These are phyloP conservation scores for Plebejus anna DNA, from an alignment of 2,888 invertebrate species.

Conservation along the genomic window DNA sequence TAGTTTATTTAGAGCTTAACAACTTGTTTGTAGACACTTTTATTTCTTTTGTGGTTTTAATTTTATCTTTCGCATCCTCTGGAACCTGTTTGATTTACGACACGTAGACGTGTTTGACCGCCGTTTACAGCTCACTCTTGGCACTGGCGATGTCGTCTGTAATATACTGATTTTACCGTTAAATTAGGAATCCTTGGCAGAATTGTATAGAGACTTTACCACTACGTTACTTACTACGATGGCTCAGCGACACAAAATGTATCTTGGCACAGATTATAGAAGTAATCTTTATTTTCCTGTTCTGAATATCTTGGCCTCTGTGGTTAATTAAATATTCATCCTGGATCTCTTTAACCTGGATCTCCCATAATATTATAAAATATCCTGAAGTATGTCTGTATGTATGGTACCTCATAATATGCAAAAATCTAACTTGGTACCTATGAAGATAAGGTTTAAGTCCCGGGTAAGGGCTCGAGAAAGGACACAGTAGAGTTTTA, in stretches of 20 bases:
- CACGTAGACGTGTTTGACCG: constrained; percentile 22
- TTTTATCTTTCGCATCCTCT: constrained; percentile 24
- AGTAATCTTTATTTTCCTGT: too few relatives aligned
- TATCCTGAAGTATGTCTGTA: neutral
- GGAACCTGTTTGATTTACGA: constrained; percentile 23
- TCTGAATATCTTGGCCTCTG: too few relatives aligned
- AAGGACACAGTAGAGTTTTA: too few relatives aligned
- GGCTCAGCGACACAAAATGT: neutral
- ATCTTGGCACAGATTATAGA: too few relatives aligned
- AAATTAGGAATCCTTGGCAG: neutral
- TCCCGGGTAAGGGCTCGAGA: too few relatives aligned
- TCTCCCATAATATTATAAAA: neutral
- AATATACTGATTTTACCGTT: constrained; percentile 8
- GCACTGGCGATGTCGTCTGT: neutral
- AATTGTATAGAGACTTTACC: neutral
- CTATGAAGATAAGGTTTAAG: too few relatives aligned
- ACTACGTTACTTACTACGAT: neutral
- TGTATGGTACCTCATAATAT: too few relatives aligned
- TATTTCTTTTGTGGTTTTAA: constrained; percentile 16
- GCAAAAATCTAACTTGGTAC: too few relatives aligned
- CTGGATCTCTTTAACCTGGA: too few relatives aligned
- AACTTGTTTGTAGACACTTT: constrained; percentile 19
- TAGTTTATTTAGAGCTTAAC: constrained; percentile 2
- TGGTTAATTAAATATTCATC: too few relatives aligned
- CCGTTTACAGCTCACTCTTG: constrained; percentile 6